These are phyloP conservation scores for Zophobas atratus DNA, from an alignment of 1,140 invertebrate species.

Conservation along the genomic window DNA sequence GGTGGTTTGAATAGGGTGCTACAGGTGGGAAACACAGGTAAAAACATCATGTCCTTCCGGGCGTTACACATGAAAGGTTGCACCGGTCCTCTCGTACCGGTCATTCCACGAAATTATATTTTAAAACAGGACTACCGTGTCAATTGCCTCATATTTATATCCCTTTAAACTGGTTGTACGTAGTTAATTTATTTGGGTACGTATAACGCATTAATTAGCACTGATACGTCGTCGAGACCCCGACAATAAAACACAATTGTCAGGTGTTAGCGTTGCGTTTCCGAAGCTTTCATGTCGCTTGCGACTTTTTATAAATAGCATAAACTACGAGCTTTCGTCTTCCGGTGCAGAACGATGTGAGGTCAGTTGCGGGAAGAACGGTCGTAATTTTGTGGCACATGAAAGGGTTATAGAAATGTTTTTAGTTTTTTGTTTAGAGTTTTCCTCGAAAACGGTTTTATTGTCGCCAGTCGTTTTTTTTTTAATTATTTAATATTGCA, in stretches of 20 bases:
- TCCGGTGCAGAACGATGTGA: neutral
- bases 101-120: slow-evolving; percentile 44
- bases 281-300: neutral
- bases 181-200: slow-evolving; percentile 42
- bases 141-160: slow-evolving; percentile 36
- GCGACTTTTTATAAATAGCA: slow-evolving; percentile 8
- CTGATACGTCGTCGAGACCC: neutral
- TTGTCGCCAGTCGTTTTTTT: too few relatives aligned
- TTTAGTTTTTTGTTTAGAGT: too few relatives aligned
- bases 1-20: slow-evolving; percentile 44
- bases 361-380: slow-evolving; percentile 19
- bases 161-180: slow-evolving; percentile 40
- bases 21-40: slow-evolving; percentile 49
- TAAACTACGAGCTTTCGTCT: slow-evolving; percentile 10
- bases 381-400: neutral
- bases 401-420: too few relatives aligned
- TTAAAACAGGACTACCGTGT: slow-evolving; percentile 39
- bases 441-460: too few relatives aligned
- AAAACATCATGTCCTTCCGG: slow-evolving; percentile 43
- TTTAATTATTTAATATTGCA: too few relatives aligned
- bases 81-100: slow-evolving; percentile 42
- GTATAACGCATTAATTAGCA: slow-evolving; percentile 40
- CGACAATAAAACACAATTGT: slow-evolving; percentile 33
- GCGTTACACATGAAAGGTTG: slow-evolving; percentile 48
- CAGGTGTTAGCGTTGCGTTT: slow-evolving; percentile 2